Percentiles rank a stretch among this genome's conserved stretches.
Conservation (phyloP, 2,113 vertebrate species). For the Tetraodon nigroviridis region DNA sequence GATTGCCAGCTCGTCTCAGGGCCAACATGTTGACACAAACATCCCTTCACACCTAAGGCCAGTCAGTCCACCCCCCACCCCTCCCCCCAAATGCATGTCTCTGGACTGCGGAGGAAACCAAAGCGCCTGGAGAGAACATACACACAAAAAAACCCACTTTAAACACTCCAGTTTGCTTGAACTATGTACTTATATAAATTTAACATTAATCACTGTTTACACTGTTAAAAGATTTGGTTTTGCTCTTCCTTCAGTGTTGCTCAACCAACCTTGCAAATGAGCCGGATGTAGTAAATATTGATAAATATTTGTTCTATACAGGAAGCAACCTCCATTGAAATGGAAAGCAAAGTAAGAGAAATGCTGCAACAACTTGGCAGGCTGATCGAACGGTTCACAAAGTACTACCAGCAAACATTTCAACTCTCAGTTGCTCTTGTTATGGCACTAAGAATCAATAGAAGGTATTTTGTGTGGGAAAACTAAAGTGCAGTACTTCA, state of each 20-base stretch:
- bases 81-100: too few relatives aligned
- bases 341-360: too few relatives aligned
- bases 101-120: too few relatives aligned
- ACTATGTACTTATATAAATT: too few relatives aligned
- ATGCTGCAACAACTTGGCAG: not conserved
- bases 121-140: too few relatives aligned
- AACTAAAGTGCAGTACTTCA: too few relatives aligned
- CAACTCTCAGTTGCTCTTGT: not conserved
- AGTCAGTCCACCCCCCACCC: too few relatives aligned
- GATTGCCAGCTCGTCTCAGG: too few relatives aligned
- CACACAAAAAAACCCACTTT: too few relatives aligned
- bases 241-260: not conserved
- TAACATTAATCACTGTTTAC: not conserved
- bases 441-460: not conserved
- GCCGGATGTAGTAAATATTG: not conserved
- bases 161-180: too few relatives aligned
- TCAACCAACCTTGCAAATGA: not conserved
- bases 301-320: not conserved
- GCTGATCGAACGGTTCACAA: not conserved
- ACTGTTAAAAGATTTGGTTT: not conserved
- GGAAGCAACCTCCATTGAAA: not conserved
- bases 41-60: too few relatives aligned
- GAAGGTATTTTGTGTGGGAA: not conserved
- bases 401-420: not conserved
- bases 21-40: too few relatives aligned